These are phyloP conservation scores for Ectobius pallidus DNA, from an alignment of 2,888 invertebrate genomes.

Conservation along the genomic window DNA sequence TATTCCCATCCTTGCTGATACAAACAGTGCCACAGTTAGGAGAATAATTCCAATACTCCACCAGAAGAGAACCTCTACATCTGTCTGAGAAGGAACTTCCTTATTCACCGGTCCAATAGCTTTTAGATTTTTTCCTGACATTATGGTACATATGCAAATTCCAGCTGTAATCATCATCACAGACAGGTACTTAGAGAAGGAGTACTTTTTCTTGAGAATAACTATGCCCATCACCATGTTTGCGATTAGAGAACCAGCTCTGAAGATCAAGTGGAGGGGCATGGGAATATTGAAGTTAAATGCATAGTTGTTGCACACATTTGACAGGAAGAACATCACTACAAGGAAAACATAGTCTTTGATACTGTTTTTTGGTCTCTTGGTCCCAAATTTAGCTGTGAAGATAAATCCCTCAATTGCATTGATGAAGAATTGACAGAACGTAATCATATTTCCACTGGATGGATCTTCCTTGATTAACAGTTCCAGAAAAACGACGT, in stretches of 20 bases:
- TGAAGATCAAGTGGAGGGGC: constrained; percentile 98
- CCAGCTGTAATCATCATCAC: constrained; percentile 93
- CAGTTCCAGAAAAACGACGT: too few species aligned
- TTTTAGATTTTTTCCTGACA: constrained; percentile 74
- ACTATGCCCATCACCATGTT: constrained; percentile 95
- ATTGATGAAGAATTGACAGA: too few species aligned
- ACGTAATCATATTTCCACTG: too few species aligned
- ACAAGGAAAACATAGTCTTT: constrained; percentile 83
- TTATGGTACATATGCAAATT: constrained; percentile 87
- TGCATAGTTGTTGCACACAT: constrained; percentile 93
- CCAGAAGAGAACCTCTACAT: constrained; percentile 63
- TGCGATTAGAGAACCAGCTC: constrained; percentile 95
- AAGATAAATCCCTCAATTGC: too few species aligned
- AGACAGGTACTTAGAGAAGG: constrained; percentile 84
- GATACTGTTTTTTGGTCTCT: too few species aligned
- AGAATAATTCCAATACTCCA: constrained; percentile 74
- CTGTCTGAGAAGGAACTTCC: constrained; percentile 41
- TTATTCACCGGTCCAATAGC: constrained; percentile 33
- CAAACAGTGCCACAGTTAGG: constrained; percentile 84
- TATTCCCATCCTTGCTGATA: constrained; percentile 95
- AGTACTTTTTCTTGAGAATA: constrained; percentile 83
- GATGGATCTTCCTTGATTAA: too few species aligned
- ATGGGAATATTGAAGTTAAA: constrained; percentile 96
- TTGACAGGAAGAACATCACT: constrained; percentile 89
- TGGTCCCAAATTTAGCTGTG: too few species aligned